Base-by-base conservation (phyloP, 2,888 invertebrate species). In the Thecophora atra region DNA sequence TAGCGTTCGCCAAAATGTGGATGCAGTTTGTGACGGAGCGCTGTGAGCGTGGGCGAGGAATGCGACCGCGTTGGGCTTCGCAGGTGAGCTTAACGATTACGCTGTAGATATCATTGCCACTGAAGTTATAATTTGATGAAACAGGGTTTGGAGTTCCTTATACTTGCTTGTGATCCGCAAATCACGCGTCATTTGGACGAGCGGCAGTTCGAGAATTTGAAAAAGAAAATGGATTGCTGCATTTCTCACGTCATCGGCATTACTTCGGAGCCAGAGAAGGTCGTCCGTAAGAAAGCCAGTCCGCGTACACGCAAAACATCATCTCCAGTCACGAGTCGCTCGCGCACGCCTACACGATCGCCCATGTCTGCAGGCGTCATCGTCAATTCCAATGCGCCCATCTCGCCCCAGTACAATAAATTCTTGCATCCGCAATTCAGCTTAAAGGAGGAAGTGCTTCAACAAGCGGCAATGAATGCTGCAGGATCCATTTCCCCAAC, bases 171-270 rank as follows among this genome's bases (percentile, higher is more conserved):
- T 81, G 95, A 96, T 81, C 95, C 96, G 0, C 90, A 92, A 77
- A 92, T 95, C 79, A 93, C 96, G 0, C 90, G 90, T 76, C 91
- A 92, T 82, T 87, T 97, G 60, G 90, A 90, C 24, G 93, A 95
- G 56, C 88, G 89, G 28, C 93, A 95, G 80, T 97, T 96, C 83
- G 92, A 94, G 86, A 88, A 91, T 77, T 84, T 96, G 73, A 95
- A 95, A 83, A 88, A 88, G 54, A 89, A 90, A 76, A 94, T 96
- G 90, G 94, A 94, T 85, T 89, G 90, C n/a, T 96, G 95, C 81
- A 93, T 96, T 78, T 92, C 93, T 0, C 95, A 96, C 87, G 93
- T 96, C 75, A 92, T 96, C 75, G 95, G 95, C 1, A 90, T 90
- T 0, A 89, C 90, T 0, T 86, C 86, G 3, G 86, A 86, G 73